phyloP scores from a whole-genome alignment of 2,113 vertebrate genomes.

The Rattus norvegicus region DNA sequence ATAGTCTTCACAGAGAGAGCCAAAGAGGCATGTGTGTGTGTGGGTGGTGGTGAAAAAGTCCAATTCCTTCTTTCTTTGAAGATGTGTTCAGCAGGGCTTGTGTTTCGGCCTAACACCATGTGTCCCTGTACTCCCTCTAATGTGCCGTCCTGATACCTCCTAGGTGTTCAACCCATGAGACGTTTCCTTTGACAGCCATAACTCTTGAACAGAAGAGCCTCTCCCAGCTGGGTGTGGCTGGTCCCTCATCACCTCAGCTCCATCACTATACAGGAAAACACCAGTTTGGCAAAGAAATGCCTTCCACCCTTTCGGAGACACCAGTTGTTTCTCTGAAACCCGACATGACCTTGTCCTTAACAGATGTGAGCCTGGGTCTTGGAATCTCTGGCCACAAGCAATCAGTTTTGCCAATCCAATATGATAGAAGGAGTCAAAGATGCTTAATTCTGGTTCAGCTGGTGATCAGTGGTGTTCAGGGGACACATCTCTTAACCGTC shows the following conservation, averaged over 20 bases:
- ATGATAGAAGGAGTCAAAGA: neutral
- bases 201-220: neutral
- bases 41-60: neutral
- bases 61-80: neutral
- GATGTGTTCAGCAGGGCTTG: neutral
- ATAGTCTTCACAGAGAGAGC: neutral
- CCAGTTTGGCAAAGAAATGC: neutral
- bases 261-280: neutral
- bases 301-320: neutral
- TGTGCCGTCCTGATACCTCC: fast-evolving
- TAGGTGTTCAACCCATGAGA: neutral
- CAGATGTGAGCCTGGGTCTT: neutral
- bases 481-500: neutral
- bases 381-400: neutral
- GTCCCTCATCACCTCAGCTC: neutral
- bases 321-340: neutral
- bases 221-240: neutral
- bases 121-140: neutral
- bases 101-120: neutral
- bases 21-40: neutral
- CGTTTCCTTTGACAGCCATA: neutral
- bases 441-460: neutral
- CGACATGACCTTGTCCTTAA: neutral
- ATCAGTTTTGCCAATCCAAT: neutral
- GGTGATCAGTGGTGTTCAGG: neutral